Conservation (phyloP, 2,888 invertebrate genomes). For the Diarsia brunnea region DNA sequence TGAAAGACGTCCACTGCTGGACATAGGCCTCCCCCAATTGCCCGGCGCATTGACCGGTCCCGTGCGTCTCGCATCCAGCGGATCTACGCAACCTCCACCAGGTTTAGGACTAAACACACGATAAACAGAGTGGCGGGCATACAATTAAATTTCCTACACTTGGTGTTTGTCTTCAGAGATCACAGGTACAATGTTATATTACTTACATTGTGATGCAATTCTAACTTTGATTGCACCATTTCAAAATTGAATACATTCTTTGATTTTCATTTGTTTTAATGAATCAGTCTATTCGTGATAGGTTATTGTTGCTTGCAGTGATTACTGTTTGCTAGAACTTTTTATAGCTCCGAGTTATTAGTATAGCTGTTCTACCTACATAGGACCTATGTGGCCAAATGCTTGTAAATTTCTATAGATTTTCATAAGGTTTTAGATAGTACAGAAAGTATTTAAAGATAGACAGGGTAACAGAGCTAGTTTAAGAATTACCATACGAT, state of each 20-base stretch:
- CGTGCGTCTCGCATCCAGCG: too few species aligned
- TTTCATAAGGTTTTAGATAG: neutral
- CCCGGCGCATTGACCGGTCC: too few species aligned
- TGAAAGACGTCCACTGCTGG: too few species aligned
- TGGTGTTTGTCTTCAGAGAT: neutral
- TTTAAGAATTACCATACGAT: neutral
- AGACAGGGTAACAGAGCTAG: too few species aligned
- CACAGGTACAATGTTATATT: neutral
- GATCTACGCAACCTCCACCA: too few species aligned
- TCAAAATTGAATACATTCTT: neutral
- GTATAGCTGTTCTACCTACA: neutral
- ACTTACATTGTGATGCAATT: neutral
- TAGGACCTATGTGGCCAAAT: neutral
- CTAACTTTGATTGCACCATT: neutral
- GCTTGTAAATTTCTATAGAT: neutral
- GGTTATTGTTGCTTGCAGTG: neutral
- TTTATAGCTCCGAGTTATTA: neutral
- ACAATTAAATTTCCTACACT: neutral
- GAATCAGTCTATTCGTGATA: constrained; percentile 7
- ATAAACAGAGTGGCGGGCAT: neutral
- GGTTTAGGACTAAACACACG: too few species aligned
- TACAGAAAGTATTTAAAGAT: neutral
- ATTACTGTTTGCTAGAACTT: neutral
- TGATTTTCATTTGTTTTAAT: constrained; percentile 1
- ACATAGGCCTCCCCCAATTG: too few species aligned